These are phyloP conservation scores for Isaurus tuberculatus DNA, from an alignment of 92 coral and sea anemone species.

Conservation along the genomic window DNA sequence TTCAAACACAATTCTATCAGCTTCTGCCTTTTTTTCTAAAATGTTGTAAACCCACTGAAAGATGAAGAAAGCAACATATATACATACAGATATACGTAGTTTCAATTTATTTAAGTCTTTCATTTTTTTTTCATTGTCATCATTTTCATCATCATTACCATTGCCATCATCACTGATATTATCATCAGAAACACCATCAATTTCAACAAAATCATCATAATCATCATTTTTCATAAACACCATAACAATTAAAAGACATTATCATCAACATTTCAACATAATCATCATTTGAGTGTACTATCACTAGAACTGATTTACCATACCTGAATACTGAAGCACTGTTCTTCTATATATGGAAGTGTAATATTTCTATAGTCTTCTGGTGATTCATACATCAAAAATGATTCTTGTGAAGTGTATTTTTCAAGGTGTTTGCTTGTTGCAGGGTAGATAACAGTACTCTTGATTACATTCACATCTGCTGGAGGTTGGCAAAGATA, in stretches of 20 bases:
- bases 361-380: conserved; percentile 74
- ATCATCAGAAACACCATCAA: no score
- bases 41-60: conserved; percentile 98
- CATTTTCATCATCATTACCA: no score
- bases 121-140: no score
- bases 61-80: not conserved
- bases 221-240: no score
- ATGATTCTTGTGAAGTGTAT: conserved; percentile 76
- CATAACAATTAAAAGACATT: no score
- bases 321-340: conserved; percentile 89
- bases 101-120: not conserved
- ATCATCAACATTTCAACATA: no score
- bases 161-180: no score
- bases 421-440: conserved; percentile 87
- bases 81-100: not conserved
- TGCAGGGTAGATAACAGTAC: conserved; percentile 92
- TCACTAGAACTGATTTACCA: no score
- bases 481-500: conserved; percentile 80
- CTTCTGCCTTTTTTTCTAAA: conserved; percentile 93
- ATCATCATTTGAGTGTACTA: no score
- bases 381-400: conserved; percentile 80
- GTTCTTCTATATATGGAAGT: conserved; percentile 81
- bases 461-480: conserved; percentile 75
- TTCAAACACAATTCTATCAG: conserved; percentile 88
- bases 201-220: no score